phyloP scores from a whole-genome alignment of 2,113 vertebrate genomes.

The Gadus macrocephalus region DNA sequence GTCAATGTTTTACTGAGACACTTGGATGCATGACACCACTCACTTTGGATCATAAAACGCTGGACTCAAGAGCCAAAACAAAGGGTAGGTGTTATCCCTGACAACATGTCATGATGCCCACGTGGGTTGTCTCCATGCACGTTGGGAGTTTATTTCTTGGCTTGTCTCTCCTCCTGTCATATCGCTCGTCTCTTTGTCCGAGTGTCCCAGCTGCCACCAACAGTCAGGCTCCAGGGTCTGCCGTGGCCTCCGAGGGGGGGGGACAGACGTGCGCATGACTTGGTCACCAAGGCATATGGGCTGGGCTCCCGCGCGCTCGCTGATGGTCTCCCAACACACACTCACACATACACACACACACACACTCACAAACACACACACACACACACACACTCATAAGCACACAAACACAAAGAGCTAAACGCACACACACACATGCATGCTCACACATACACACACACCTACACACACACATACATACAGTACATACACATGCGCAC shows the following conservation, averaged over 20 bases:
- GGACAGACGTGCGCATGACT: slow-evolving; percentile 33
- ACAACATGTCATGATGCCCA: neutral
- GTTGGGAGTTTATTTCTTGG: slow-evolving; percentile 12
- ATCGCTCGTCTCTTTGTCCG: slow-evolving; percentile 34
- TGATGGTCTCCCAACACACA: slow-evolving; percentile 16
- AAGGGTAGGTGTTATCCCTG: neutral
- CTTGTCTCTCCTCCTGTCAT: slow-evolving; percentile 13
- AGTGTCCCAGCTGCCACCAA: slow-evolving; percentile 35
- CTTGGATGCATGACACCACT: neutral
- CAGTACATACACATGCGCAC: too few relatives aligned
- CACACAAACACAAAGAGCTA: neutral
- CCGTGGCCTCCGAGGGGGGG: slow-evolving; percentile 25
- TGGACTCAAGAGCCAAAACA: neutral
- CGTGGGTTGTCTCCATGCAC: neutral
- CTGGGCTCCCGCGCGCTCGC: slow-evolving; percentile 8
- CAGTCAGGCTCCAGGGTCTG: slow-evolving; percentile 14
- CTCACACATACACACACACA: neutral
- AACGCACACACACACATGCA: too few relatives aligned
- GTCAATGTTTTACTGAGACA: neutral
- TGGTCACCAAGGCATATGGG: slow-evolving; percentile 53
- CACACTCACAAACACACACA: slow-evolving; percentile 11
- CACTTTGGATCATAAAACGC: neutral
- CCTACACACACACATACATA: neutral
- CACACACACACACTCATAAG: slow-evolving; percentile 5
- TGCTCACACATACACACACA: neutral